These are phyloP conservation scores for Mohoua ochrocephala DNA, from an alignment of 2,113 vertebrate species.

Conservation along the genomic window DNA sequence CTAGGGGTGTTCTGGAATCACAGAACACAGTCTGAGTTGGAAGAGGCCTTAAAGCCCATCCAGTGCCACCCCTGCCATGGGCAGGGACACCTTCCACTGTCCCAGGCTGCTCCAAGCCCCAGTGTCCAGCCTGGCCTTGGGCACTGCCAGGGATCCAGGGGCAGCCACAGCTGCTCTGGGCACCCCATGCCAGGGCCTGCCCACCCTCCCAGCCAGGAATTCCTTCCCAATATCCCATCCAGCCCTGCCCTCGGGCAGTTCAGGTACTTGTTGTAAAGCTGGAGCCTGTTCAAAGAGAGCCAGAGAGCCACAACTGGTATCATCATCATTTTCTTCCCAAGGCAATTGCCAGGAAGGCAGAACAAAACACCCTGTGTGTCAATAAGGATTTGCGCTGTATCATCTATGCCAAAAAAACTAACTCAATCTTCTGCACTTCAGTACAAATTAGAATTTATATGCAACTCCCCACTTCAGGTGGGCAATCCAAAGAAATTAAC, in stretches of 20 bases:
- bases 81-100: neutral
- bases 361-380: neutral
- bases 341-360: neutral
- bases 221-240: neutral
- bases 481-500: conserved; percentile 48
- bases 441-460: conserved; percentile 51
- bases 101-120: neutral
- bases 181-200: neutral
- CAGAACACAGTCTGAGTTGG: neutral
- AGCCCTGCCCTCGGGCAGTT: neutral
- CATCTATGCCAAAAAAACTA: neutral
- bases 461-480: conserved; percentile 40
- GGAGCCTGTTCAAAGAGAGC: neutral
- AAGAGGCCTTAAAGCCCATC: fast-evolving
- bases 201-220: neutral
- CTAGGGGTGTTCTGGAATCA: neutral
- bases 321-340: neutral
- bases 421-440: conserved; percentile 30
- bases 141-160: neutral
- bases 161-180: neutral
- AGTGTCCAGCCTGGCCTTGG: neutral
- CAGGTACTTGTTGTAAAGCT: neutral
- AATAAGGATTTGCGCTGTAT: conserved; percentile 24
- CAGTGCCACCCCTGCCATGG: neutral
- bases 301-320: neutral